phyloP scores from a whole-genome alignment of 2,113 vertebrate genomes.

The Eptesicus fuscus region DNA sequence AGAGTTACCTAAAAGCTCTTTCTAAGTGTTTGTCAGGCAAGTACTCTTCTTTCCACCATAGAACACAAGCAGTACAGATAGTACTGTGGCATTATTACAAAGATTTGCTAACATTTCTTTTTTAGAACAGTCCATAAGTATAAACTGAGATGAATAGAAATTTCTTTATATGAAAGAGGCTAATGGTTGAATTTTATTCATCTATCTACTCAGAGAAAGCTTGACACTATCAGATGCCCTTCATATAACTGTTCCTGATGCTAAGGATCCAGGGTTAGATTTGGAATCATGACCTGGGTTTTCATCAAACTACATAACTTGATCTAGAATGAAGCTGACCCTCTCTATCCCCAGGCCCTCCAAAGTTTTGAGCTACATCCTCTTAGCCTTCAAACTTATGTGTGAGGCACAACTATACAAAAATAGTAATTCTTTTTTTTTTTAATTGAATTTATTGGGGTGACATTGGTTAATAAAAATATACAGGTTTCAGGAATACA shows the following conservation, averaged over 20 bases:
- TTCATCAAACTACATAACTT: background rate
- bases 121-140: background rate
- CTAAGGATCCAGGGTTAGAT: background rate
- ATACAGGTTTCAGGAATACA: background rate
- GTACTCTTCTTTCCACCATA: background rate
- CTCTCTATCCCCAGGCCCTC: background rate
- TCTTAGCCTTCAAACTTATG: background rate
- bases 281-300: background rate
- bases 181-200: background rate
- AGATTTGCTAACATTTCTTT: background rate
- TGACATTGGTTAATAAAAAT: background rate
- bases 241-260: background rate
- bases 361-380: background rate
- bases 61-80: background rate
- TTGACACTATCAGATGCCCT: background rate
- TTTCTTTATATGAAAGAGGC: background rate
- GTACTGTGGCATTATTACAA: background rate
- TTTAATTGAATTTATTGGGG: background rate
- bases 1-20: slow-evolving; percentile 6
- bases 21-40: background rate
- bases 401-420: background rate
- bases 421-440: background rate
- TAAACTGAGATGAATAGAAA: background rate
- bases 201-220: background rate
- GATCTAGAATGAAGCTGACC: background rate